A percentile compares a stretch with the other conserved stretches of the same genome.
These are phyloP conservation scores for Hirtodrosophila trivittata DNA, from an alignment of 2,888 invertebrate species.

Conservation along the genomic window DNA sequence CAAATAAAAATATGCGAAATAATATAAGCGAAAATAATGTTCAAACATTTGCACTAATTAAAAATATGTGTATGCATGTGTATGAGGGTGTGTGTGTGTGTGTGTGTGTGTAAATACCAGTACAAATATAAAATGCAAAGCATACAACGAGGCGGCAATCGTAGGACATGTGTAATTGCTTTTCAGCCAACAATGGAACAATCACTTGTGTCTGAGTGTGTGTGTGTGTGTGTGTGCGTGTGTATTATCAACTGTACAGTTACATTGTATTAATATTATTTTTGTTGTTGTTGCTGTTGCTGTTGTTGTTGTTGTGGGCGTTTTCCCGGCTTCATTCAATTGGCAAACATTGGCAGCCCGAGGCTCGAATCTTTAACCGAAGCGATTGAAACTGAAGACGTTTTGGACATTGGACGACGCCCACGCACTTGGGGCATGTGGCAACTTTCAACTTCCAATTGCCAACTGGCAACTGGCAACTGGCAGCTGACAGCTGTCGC, in stretches of 20 bases:
- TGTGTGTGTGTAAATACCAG: conserved; percentile 21
- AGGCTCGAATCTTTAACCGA: conserved; percentile 41
- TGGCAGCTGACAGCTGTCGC: conserved; percentile 67
- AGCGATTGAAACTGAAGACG: conserved; percentile 68
- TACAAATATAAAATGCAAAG: conserved; percentile 46
- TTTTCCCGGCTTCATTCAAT: conserved; percentile 48
- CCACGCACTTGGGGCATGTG: conserved; percentile 50
- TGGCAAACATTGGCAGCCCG: conserved; percentile 61
- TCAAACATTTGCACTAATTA: conserved; percentile 75
- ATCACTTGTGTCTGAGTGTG: conserved; percentile 18
- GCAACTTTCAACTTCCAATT: conserved; percentile 41
- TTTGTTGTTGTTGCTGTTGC: conserved; percentile 19
- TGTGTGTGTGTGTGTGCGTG: neutral
- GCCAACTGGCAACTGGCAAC: conserved; percentile 22
- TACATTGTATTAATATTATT: conserved; percentile 27
- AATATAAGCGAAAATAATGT: conserved; percentile 66
- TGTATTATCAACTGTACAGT: conserved; percentile 42
- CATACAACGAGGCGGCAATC: conserved; percentile 27
- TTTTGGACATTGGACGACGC: conserved; percentile 56
- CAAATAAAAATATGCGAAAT: conserved; percentile 61
- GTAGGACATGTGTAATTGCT: conserved; percentile 72
- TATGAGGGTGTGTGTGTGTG: conserved; percentile 13
- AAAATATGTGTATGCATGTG: conserved; percentile 40
- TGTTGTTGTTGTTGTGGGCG: conserved; percentile 49
- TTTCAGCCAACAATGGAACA: conserved; percentile 49